Base-by-base conservation (phyloP, 2,888 invertebrate genomes). In the Folsomia manolachei region DNA sequence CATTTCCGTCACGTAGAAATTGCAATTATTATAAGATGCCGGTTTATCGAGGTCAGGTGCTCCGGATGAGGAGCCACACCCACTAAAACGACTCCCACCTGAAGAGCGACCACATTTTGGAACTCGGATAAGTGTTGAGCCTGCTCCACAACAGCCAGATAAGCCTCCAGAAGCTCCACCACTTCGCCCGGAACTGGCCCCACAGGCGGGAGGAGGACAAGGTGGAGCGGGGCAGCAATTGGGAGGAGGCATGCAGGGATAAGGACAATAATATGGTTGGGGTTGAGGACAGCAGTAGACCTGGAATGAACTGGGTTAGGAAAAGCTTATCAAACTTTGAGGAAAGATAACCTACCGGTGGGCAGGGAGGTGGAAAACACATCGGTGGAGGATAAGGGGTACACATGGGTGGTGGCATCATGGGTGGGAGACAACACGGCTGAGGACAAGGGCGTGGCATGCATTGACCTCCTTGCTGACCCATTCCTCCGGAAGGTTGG, bases 21-120 rank as follows among this genome's bases (percentile, higher is more conserved):
- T 77, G 23, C 77, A 77, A 19, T 77, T 77, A 60, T 77, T 77
- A 60, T 74, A 77, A 1, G 77, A 75, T 1, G 77, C 66, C 19
- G 72, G 72, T 51, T 73, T 70, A 1, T 77, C 73, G 39, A 39
- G 39, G 4, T 14, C 39, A 27, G 27, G 18, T 39, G n/a, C 11
- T n/a, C 27, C 26, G 18, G 19, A 25, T 1, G 51, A 18, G 21
- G 53, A 69, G 23, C 21, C 24, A 24, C 1, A 1, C 26, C 21
- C 21, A 27, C 4, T 2, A 27, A 1, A 39, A 2, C 27, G 9
- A 56, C 24, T 19, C 11, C 67, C 63, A 52, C 26, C 21, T 26
- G 25, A 23, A 9, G 18, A 23, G n/a, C 73, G 71, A n/a, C 60
- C 27, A 0, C 73, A 70, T 71, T 69, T 70, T 18, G 75, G 77